These are phyloP conservation scores for Apis laboriosa DNA, from an alignment of 1,140 invertebrate genomes.

Conservation along the genomic window DNA sequence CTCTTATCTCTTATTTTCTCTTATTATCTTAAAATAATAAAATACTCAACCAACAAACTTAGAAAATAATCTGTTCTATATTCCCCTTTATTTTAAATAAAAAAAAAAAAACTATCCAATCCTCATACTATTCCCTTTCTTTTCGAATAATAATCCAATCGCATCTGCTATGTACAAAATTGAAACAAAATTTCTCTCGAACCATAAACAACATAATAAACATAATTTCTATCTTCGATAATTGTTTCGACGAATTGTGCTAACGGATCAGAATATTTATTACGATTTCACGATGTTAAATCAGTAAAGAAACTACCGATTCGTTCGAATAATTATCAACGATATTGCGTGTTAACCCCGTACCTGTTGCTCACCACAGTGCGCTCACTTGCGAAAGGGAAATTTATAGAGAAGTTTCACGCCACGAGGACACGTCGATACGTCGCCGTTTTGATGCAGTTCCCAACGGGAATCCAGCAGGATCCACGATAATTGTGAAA, in stretches of 20 bases:
- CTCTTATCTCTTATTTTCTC: no score
- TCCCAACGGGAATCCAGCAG: not conserved
- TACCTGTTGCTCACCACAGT: not conserved
- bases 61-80: no score
- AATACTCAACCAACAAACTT: no score
- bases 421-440: constrained; percentile 1
- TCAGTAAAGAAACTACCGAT: not conserved
- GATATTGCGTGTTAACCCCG: not conserved
- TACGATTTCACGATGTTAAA: not conserved
- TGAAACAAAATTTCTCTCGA: not conserved
- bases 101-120: no score
- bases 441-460: not conserved
- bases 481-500: constrained; percentile 20
- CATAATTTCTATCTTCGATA: not conserved
- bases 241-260: not conserved
- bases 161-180: not conserved
- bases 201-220: not conserved
- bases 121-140: no score
- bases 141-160: no score
- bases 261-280: not conserved
- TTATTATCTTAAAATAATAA: no score
- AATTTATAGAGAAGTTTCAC: constrained; percentile 9
- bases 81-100: no score
- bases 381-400: not conserved
- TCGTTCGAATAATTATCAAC: not conserved